Evolutionary conservation across 1,140 invertebrate genomes (phyloP).

Genomic region (Drosophila parabipectinata): DNA sequence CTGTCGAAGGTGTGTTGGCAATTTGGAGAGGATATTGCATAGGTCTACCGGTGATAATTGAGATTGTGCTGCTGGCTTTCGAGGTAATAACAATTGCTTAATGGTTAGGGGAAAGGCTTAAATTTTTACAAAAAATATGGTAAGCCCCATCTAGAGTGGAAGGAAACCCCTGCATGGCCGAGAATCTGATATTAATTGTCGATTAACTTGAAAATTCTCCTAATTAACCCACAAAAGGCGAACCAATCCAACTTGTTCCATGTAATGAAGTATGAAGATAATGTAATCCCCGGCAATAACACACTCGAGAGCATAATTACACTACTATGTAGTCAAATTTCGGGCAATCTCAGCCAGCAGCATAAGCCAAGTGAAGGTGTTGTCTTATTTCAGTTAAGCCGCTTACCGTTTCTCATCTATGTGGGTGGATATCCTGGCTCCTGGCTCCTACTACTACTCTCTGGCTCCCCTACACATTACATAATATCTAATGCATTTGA

Average conservation of each 20-base stretch:
- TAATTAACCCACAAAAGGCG: slow-evolving; percentile 19
- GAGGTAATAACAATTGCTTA: slow-evolving; percentile 19
- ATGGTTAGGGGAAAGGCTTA: neutral
- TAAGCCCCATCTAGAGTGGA: too few species aligned
- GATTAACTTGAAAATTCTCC: neutral
- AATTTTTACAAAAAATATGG: too few species aligned
- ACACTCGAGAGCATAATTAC: slow-evolving; percentile 41
- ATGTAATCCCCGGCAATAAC: slow-evolving; percentile 35
- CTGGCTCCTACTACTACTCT: neutral
- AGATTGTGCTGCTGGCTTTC: slow-evolving; percentile 14
- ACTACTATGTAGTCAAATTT: slow-evolving; percentile 49
- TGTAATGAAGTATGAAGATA: slow-evolving; percentile 22
- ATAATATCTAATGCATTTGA: slow-evolving; percentile 55
- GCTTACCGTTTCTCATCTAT: slow-evolving; percentile 20
- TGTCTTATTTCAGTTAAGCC: slow-evolving; percentile 65
- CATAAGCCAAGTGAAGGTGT: slow-evolving; percentile 58
- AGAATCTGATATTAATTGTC: neutral
- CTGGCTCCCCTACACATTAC: slow-evolving; percentile 9
- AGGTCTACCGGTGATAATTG: slow-evolving; percentile 32
- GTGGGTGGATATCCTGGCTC: slow-evolving; percentile 4
- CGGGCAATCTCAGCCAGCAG: slow-evolving; percentile 27
- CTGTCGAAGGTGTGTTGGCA: slow-evolving; percentile 7
- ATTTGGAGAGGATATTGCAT: slow-evolving; percentile 31
- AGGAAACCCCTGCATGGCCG: too few species aligned
- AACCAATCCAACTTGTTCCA: slow-evolving; percentile 2